Evolutionary conservation across 2,888 invertebrate genomes (phyloP).

Genomic region (Campoplex nolae): DNA sequence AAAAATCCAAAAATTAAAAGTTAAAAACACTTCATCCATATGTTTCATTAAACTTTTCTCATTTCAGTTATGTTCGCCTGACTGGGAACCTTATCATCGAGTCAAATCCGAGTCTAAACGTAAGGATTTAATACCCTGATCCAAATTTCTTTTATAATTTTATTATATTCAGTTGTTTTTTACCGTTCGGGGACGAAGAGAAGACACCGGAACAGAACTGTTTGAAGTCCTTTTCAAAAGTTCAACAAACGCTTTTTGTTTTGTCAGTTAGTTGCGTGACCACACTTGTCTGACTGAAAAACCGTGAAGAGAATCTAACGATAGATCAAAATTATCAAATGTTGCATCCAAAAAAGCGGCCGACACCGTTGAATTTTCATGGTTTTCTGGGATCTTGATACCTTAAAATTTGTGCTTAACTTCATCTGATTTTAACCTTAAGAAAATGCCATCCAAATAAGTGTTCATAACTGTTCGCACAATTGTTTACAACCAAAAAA

Average conservation of each 20-base stretch:
- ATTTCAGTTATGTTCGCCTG: slow-evolving; percentile 79
- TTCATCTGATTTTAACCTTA: not conserved
- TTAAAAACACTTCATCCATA: no score
- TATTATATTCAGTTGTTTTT: slow-evolving; percentile 69
- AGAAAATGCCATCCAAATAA: not conserved
- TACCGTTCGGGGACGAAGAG: slow-evolving; percentile 6
- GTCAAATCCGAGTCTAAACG: slow-evolving; percentile 81
- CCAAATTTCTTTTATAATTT: slow-evolving; percentile 57
- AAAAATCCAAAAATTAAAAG: no score
- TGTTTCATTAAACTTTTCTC: not conserved
- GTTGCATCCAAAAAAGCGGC: not conserved
- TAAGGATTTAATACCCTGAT: slow-evolving; percentile 70
- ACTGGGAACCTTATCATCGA: slow-evolving; percentile 82
- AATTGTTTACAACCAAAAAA: not conserved
- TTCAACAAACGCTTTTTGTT: not conserved
- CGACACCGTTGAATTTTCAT: not conserved
- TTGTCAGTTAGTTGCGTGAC: not conserved
- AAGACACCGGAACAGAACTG: not conserved
- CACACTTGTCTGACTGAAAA: not conserved
- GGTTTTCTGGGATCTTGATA: not conserved
- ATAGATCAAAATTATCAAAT: not conserved
- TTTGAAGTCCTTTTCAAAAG: not conserved
- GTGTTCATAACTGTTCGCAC: no score
- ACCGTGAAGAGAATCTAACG: not conserved
- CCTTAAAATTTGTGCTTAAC: not conserved